These are phyloP conservation scores for Agonum fuliginosum DNA, from an alignment of 2,888 invertebrate species.

Conservation along the genomic window DNA sequence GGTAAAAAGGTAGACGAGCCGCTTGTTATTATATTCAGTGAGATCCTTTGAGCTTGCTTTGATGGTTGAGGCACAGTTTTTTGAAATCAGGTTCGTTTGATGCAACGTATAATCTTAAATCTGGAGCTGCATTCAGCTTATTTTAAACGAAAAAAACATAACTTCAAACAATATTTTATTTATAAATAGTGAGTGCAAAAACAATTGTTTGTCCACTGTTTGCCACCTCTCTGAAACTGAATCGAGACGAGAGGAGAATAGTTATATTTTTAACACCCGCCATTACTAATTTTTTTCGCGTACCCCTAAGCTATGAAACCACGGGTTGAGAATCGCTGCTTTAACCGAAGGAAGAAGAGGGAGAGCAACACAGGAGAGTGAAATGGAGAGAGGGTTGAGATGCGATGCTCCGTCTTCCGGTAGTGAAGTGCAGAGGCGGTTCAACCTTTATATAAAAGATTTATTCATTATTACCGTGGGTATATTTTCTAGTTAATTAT, in stretches of 20 bases:
- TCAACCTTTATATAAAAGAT: too few species aligned
- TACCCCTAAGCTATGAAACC: background rate
- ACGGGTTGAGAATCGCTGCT: too few species aligned
- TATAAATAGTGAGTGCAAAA: background rate
- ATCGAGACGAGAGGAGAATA: background rate
- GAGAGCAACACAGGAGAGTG: background rate
- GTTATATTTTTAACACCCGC: too few species aligned
- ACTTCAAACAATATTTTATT: background rate
- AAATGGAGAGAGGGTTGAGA: background rate
- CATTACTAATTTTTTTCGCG: background rate
- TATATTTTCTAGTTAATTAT: too few species aligned
- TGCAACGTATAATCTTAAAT: background rate
- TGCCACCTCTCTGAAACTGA: background rate
- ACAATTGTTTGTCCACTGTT: background rate
- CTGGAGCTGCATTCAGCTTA: background rate
- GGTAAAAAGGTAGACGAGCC: too few species aligned
- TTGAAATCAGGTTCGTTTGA: too few species aligned
- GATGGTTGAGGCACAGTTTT: too few species aligned
- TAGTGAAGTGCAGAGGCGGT: background rate
- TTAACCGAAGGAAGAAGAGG: conserved; percentile 1
- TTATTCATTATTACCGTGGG: too few species aligned
- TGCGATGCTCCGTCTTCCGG: background rate
- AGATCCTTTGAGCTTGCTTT: too few species aligned
- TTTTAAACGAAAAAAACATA: too few species aligned
- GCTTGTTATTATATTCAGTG: too few species aligned